Base-by-base conservation (phyloP, 2,888 invertebrate genomes). In the Biston stratarius region DNA sequence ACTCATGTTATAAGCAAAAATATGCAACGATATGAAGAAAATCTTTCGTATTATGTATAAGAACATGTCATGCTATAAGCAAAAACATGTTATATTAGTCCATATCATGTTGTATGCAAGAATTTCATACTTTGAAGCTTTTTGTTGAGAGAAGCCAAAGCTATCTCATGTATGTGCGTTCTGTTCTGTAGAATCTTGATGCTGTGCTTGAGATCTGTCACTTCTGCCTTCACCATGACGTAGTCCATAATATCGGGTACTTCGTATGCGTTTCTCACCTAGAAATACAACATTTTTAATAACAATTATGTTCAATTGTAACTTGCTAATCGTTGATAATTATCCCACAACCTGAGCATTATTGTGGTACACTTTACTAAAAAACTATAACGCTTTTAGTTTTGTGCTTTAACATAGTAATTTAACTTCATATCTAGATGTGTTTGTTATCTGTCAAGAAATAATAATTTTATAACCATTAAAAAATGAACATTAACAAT, bases 211-310 rank as follows among this genome's bases (percentile, higher is more conserved):
- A 95, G 80, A 47, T 94, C 94, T 0, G 88, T 80, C 0, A 94
- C 76, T 66, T 95, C 92, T 0, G 91, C 87, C 74, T 95, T 95
- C 0, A 94, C 85, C 44, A 84, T 82, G 0, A 96, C 94, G 45
- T 95, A 96, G 0, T 95, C 95, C 89, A 95, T 90, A 1, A 95
- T 82, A 65, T 95, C 94, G 0, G 96, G 96, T 0, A 95, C 94
- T 75, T 91, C 87, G 67, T 94, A 95, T 0, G 89, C 87, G 8
- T 82, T 75, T 59, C 89, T 83, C 0, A 74, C 66, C 74, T 74
- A 47, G 0, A 55, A 61, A 55, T 14, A 61, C 12, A 6, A 45
- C 7, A 45, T n/a, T 12, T 45, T 12, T 12, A n/a, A n/a, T 12
- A 11, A 10, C 24, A 24, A 24, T 24, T 24, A 24, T 24, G 24